Percentiles rank a stretch among this genome's conserved stretches.
Evolutionary conservation across 2,888 invertebrate genomes (phyloP).

Genomic region (Ophion slaviceki): DNA sequence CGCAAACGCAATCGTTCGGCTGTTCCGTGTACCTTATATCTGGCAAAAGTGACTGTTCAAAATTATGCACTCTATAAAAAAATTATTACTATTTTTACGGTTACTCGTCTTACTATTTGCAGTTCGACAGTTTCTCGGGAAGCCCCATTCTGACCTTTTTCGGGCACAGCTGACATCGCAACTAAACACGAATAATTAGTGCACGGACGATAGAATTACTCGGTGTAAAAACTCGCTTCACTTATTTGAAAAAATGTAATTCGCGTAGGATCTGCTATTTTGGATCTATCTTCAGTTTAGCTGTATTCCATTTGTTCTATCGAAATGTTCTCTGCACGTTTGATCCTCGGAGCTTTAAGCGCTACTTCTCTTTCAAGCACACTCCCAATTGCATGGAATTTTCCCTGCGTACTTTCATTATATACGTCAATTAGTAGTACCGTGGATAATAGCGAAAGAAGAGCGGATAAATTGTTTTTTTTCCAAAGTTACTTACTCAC

Average conservation of each 20-base stretch:
- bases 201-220: neutral
- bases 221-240: neutral
- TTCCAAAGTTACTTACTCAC: too few species aligned
- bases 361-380: neutral
- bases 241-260: neutral
- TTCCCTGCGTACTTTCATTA: neutral
- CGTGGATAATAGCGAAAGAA: conserved; percentile 29
- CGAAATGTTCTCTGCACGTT: neutral
- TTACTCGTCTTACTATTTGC: too few species aligned
- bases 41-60: neutral
- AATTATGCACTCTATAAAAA: too few species aligned
- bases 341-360: neutral
- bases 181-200: neutral
- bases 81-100: too few species aligned
- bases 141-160: neutral
- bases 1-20: neutral
- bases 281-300: neutral
- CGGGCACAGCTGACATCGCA: neutral
- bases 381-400: neutral
- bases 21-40: neutral
- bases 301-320: neutral
- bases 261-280: neutral
- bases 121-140: neutral
- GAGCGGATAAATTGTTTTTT: conserved; percentile 14
- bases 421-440: neutral